These are phyloP conservation scores for Pseudomyrmex pallidus DNA, from an alignment of 1,140 invertebrate genomes.

Conservation along the genomic window DNA sequence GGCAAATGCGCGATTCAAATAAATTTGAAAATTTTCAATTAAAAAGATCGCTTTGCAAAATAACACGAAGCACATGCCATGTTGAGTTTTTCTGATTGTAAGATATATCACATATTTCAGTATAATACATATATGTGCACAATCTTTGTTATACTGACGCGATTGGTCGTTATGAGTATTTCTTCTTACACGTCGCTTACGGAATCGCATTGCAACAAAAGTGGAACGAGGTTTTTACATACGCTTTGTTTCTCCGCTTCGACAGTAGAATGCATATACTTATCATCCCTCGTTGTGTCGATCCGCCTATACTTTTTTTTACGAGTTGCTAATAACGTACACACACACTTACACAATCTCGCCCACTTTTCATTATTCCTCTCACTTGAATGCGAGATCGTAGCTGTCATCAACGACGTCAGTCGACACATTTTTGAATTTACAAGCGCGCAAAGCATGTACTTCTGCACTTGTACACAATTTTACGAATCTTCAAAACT, in stretches of 20 bases:
- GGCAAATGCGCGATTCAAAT: constrained; percentile 44
- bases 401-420: neutral
- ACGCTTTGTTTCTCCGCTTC: constrained; percentile 24
- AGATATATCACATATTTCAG: constrained; percentile 79
- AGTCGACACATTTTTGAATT: neutral
- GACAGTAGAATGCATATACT: too few species aligned
- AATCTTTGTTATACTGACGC: constrained; percentile 58
- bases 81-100: constrained; percentile 69
- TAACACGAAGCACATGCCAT: constrained; percentile 7
- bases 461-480: neutral
- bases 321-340: constrained; percentile 27
- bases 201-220: constrained; percentile 57
- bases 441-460: neutral
- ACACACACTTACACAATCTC: constrained; percentile 9
- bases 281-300: neutral
- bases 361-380: constrained; percentile 48
- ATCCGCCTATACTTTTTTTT: constrained; percentile 50
- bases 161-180: neutral
- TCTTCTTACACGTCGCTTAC: constrained; percentile 33
- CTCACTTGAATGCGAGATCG: constrained; percentile 4
- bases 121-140: constrained; percentile 53
- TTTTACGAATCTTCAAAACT: constrained; percentile 1
- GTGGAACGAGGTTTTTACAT: constrained; percentile 64
- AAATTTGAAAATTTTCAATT: constrained; percentile 75
- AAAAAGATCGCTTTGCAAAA: constrained; percentile 58